Conservation (phyloP, 2,888 invertebrate genomes). For the Alsophila aescularia region DNA sequence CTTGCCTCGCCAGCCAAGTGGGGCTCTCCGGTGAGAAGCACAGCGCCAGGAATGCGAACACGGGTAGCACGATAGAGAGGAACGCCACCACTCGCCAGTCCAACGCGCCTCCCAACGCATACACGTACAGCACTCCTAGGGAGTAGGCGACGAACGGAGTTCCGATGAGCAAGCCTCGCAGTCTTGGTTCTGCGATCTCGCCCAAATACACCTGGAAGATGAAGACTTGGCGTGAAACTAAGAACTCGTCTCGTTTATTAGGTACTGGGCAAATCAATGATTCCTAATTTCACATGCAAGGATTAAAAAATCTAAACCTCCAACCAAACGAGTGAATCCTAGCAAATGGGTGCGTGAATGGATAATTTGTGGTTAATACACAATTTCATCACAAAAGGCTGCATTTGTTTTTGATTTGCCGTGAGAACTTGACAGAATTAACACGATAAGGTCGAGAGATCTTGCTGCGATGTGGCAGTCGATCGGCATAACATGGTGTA, state of each 20-base stretch:
- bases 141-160: conserved; percentile 90
- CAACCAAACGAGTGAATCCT: too few relatives aligned
- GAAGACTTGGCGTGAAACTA: not conserved
- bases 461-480: too few relatives aligned
- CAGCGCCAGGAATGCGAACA: conserved; percentile 85
- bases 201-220: conserved; percentile 87
- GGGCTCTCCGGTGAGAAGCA: conserved; percentile 90
- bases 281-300: too few relatives aligned
- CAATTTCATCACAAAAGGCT: too few relatives aligned
- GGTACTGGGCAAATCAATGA: too few relatives aligned
- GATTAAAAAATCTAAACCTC: too few relatives aligned
- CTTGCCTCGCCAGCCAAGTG: conserved; percentile 88
- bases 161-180: conserved; percentile 88
- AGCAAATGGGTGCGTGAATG: too few relatives aligned
- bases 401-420: too few relatives aligned
- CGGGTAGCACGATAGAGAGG: conserved; percentile 85
- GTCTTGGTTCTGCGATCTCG: conserved; percentile 89
- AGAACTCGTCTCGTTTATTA: not conserved
- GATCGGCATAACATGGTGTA: too few relatives aligned
- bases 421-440: too few relatives aligned
- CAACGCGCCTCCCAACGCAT: conserved; percentile 87
- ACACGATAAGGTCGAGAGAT: too few relatives aligned
- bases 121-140: conserved; percentile 89
- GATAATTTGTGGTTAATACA: too few relatives aligned
- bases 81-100: conserved; percentile 89